Percentiles rank a stretch among this genome's conserved stretches.
Conservation (phyloP, 1,140 invertebrate species). For the Lithobius niger region DNA sequence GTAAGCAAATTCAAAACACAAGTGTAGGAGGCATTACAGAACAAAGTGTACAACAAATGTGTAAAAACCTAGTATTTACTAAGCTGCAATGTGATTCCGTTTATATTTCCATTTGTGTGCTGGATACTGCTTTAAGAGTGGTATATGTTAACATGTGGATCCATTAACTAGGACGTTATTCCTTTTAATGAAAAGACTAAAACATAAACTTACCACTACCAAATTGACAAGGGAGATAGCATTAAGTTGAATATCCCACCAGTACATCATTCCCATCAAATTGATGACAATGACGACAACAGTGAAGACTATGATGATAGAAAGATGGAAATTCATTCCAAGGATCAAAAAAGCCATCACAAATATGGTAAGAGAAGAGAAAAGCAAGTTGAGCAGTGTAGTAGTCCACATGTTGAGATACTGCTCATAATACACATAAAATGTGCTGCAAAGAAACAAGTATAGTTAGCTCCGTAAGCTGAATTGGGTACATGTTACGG, state of each 20-base stretch:
- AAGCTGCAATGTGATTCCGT: too few species aligned
- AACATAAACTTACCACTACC: slow-evolving; percentile 61
- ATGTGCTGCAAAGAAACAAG: slow-evolving; percentile 59
- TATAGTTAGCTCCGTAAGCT: too few species aligned
- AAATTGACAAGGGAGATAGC: slow-evolving; percentile 89
- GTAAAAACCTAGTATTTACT: background rate
- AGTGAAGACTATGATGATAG: slow-evolving; percentile 55
- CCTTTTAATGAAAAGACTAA: background rate
- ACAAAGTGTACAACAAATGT: background rate
- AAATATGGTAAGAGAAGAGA: slow-evolving; percentile 64
- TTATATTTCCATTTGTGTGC: too few species aligned
- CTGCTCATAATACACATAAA: slow-evolving; percentile 91
- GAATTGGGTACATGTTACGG: too few species aligned
- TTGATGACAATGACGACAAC: slow-evolving; percentile 68
- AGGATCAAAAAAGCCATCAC: slow-evolving; percentile 64
- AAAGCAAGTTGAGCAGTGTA: slow-evolving; percentile 51
- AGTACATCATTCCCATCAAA: slow-evolving; percentile 78
- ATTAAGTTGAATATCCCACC: slow-evolving; percentile 76
- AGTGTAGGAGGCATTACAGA: too few species aligned
- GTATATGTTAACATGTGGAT: too few species aligned
- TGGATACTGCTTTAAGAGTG: too few species aligned
- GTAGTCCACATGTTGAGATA: slow-evolving; percentile 77
- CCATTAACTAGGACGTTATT: too few species aligned
- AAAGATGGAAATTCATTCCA: slow-evolving; percentile 68
- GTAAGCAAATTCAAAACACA: too few species aligned